A percentile compares a stretch with the other conserved stretches of the same genome.
Evolutionary conservation across 2,113 vertebrate species (phyloP).

Genomic region (Pluvialis apricaria): DNA sequence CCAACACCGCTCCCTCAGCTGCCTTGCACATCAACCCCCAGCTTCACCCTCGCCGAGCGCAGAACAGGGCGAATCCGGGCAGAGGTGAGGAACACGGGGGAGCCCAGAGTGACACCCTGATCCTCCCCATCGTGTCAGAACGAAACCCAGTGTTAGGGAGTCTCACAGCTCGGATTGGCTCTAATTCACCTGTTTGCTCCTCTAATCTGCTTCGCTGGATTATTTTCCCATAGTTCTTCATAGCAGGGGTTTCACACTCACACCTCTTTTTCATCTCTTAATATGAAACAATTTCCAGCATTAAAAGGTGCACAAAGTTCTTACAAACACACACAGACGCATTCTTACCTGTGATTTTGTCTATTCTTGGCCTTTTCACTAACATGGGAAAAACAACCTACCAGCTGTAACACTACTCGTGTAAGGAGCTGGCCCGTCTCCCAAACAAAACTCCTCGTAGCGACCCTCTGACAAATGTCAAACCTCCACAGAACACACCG

Average conservation of each 20-base stretch:
- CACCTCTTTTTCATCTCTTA: neutral
- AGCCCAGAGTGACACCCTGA: too few species aligned
- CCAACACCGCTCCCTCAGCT: neutral
- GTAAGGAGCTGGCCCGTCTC: neutral
- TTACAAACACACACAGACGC: neutral
- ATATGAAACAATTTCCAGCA: neutral
- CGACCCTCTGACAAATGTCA: neutral
- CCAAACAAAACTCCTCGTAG: neutral
- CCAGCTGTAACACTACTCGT: neutral
- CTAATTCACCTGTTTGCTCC: neutral
- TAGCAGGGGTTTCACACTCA: neutral
- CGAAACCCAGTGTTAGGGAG: neutral
- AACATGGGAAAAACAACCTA: neutral
- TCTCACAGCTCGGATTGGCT: fast-evolving
- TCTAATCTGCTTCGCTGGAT: neutral
- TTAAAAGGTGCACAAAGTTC: neutral
- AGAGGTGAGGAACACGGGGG: neutral
- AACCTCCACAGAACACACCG: neutral
- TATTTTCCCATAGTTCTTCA: neutral
- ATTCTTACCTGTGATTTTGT: neutral
- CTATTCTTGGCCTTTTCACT: neutral
- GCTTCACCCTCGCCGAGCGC: neutral
- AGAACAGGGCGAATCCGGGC: neutral
- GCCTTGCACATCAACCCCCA: neutral
- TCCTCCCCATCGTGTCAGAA: neutral